Conservation (phyloP, 2,797 vertebrate species). For the Anolis apletophallus region DNA sequence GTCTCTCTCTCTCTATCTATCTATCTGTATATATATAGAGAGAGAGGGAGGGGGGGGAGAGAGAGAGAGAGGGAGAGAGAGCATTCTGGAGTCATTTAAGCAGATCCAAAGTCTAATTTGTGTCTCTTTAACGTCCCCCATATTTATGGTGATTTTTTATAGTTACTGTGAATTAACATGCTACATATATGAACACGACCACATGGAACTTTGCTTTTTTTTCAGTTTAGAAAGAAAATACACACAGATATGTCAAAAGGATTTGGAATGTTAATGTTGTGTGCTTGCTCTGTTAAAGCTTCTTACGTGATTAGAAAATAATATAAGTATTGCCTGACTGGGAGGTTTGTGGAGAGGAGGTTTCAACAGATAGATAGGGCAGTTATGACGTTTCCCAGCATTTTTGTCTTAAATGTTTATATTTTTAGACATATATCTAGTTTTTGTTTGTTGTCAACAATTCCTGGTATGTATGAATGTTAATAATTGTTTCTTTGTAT, state of each 20-base stretch:
- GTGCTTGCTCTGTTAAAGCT: constrained; percentile 18
- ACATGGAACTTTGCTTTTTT: constrained; percentile 14
- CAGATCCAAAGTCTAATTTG: neutral
- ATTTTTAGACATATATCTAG: neutral
- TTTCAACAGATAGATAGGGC: too few species aligned
- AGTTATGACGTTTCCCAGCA: constrained; percentile 7
- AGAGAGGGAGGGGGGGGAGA: too few species aligned
- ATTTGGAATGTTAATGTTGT: constrained; percentile 3
- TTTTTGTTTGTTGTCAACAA: constrained; percentile 31
- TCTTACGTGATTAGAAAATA: constrained; percentile 9
- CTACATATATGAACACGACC: neutral
- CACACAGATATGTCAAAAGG: neutral
- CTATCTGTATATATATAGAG: too few species aligned
- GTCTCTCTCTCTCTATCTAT: too few species aligned
- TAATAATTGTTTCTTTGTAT: constrained; percentile 45
- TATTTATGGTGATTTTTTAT: neutral
- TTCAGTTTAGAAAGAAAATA: neutral
- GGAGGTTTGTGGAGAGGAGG: too few species aligned
- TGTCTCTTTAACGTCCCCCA: neutral
- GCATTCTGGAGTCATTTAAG: neutral
- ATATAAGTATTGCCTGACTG: too few species aligned
- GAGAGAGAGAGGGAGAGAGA: too few species aligned
- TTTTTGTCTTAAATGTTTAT: constrained; percentile 33
- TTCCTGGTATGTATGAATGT: constrained; percentile 12
- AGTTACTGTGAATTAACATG: neutral